A percentile compares a stretch with the other conserved stretches of the same genome.
Evolutionary conservation across 2,113 vertebrate genomes (phyloP).

Genomic region (Megaceryle torquata): DNA sequence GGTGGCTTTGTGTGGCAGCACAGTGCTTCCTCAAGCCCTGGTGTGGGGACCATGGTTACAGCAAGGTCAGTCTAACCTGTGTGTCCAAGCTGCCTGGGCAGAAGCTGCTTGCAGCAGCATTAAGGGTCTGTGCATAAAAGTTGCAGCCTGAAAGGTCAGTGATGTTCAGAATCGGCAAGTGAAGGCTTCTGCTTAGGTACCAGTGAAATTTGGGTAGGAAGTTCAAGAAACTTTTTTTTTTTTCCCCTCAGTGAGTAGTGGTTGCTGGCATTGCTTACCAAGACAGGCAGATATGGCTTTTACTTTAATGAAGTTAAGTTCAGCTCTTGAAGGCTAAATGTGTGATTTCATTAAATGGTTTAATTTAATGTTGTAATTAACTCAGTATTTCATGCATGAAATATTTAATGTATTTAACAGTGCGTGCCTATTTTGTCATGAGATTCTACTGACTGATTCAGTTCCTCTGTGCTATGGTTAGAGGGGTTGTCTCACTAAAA

Average conservation of each 20-base stretch:
- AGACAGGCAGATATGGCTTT: neutral
- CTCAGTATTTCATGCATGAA: neutral
- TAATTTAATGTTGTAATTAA: slow-evolving; percentile 20
- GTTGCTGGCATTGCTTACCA: neutral
- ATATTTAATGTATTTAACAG: neutral
- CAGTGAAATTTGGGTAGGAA: neutral
- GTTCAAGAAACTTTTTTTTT: neutral
- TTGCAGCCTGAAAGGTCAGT: neutral
- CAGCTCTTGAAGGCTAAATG: neutral
- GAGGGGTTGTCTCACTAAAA: neutral
- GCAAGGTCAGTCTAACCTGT: accelerated
- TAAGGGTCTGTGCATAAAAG: neutral
- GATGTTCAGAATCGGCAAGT: neutral
- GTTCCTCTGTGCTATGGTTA: neutral
- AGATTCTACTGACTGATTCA: neutral
- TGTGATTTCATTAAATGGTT: neutral
- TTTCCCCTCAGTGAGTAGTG: neutral
- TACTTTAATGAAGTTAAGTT: neutral
- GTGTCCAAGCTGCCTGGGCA: accelerated
- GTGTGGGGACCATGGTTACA: neutral
- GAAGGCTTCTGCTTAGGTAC: neutral
- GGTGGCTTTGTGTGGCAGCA: neutral
- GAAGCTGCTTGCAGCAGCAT: neutral
- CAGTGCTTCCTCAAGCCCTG: neutral
- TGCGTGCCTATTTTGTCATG: neutral